A percentile compares a stretch with the other conserved stretches of the same genome.
phyloP scores from a whole-genome alignment of 2,888 invertebrate genomes.

The Disparrhopalites patrizii region DNA sequence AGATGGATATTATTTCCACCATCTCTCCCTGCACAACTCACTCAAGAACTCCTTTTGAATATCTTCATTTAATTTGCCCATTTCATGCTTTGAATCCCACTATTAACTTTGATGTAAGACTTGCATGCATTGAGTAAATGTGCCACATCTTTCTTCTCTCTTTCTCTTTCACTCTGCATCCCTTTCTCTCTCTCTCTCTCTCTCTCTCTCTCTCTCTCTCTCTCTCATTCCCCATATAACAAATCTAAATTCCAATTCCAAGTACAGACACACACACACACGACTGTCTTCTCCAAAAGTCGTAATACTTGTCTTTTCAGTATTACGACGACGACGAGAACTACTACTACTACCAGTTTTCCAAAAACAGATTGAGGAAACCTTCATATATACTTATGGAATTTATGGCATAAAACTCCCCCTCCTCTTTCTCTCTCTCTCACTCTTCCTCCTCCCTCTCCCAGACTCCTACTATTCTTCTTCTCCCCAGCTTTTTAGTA shows the following conservation, averaged over 20 bases:
- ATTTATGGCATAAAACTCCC: too few species aligned
- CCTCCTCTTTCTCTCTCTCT: too few species aligned
- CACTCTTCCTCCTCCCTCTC: too few species aligned
- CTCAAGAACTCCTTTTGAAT: constrained; percentile 15
- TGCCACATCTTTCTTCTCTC: constrained; percentile 2
- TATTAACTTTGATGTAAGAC: constrained; percentile 27
- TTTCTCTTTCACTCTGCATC: neutral
- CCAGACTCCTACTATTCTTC: too few species aligned
- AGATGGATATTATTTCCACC: constrained; percentile 24
- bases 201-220: neutral
- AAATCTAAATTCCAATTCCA: neutral
- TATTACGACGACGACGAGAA: too few species aligned
- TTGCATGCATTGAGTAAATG: constrained; percentile 17
- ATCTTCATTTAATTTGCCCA: constrained; percentile 27
- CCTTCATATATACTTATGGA: too few species aligned
- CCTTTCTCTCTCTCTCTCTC: neutral
- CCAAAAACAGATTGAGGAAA: too few species aligned
- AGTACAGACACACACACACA: neutral
- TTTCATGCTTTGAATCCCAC: constrained; percentile 24
- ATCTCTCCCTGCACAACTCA: neutral
- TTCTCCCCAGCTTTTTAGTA: too few species aligned
- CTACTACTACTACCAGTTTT: too few species aligned
- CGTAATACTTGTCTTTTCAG: too few species aligned
- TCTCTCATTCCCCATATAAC: neutral
- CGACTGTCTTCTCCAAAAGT: neutral